Percentiles rank a stretch among this genome's conserved stretches.
Conservation (phyloP, 2,113 vertebrate species). For the Aspidoscelis tigris region DNA sequence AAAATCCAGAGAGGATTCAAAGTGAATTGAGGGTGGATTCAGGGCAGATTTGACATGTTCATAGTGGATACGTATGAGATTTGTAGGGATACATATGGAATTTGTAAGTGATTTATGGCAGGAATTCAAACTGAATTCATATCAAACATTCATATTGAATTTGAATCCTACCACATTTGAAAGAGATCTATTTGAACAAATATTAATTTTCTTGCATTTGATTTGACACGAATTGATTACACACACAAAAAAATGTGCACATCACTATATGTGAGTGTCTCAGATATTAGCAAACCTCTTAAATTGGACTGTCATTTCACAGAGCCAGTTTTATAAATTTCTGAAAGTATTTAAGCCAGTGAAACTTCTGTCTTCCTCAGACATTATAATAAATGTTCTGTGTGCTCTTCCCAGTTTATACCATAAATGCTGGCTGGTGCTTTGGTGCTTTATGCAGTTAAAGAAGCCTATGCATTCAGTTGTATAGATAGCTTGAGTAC, state of each 20-base stretch:
- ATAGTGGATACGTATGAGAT: too few relatives aligned
- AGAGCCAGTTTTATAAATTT: not conserved
- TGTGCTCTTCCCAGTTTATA: not conserved
- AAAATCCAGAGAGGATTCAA: too few relatives aligned
- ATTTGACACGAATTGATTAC: too few relatives aligned
- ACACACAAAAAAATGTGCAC: not conserved
- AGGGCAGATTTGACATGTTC: too few relatives aligned
- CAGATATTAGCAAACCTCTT: not conserved
- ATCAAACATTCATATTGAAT: too few relatives aligned
- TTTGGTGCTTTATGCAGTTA: not conserved
- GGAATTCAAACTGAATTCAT: too few relatives aligned
- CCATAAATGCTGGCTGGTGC: not conserved
- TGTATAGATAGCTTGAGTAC: not conserved
- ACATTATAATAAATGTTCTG: not conserved
- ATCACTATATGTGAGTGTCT: not conserved
- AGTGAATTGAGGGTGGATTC: too few relatives aligned
- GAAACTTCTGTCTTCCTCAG: not conserved
- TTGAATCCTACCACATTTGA: too few relatives aligned
- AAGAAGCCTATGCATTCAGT: not conserved
- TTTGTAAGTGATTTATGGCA: too few relatives aligned
- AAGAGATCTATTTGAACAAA: too few relatives aligned
- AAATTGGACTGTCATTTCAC: not conserved
- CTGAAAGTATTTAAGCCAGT: not conserved
- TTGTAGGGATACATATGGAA: too few relatives aligned
- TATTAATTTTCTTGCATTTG: too few relatives aligned